phyloP scores from a whole-genome alignment of 2,797 vertebrate genomes.

The Sebastes baramenuke region DNA sequence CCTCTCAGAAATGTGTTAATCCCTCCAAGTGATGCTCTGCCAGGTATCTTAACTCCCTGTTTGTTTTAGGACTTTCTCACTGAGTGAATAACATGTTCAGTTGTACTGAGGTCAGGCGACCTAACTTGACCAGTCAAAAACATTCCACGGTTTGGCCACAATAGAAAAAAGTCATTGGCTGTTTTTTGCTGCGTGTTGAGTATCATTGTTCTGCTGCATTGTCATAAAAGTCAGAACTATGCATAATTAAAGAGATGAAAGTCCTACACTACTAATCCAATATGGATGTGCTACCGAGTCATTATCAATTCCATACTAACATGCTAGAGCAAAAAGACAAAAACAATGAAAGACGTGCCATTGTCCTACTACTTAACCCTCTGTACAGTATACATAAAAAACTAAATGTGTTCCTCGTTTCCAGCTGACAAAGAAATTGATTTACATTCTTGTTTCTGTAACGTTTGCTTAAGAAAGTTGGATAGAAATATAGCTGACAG shows the following conservation, averaged over 20 bases:
- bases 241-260: slow-evolving; percentile 6
- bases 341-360: not conserved
- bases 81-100: slow-evolving; percentile 26
- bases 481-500: not conserved
- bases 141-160: slow-evolving; percentile 55
- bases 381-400: not conserved
- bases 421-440: not conserved
- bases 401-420: not conserved
- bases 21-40: not conserved
- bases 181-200: slow-evolving; percentile 29
- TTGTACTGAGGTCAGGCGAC: slow-evolving; percentile 30
- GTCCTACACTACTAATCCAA: not conserved
- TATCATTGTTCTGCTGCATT: slow-evolving; percentile 20
- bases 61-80: slow-evolving; percentile 8
- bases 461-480: not conserved
- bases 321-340: not conserved
- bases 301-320: not conserved
- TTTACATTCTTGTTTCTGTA: not conserved
- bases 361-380: not conserved
- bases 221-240: slow-evolving; percentile 35
- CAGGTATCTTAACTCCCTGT: slow-evolving; percentile 11
- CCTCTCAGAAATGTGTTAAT: slow-evolving; percentile 20
- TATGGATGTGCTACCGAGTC: not conserved
- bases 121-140: slow-evolving; percentile 37
- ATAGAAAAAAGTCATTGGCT: slow-evolving; percentile 8